Evolutionary conservation across 2,113 vertebrate species (phyloP), one percentile per base, ranked within the genome.

Genomic region (Dromaius novaehollandiae): DNA sequence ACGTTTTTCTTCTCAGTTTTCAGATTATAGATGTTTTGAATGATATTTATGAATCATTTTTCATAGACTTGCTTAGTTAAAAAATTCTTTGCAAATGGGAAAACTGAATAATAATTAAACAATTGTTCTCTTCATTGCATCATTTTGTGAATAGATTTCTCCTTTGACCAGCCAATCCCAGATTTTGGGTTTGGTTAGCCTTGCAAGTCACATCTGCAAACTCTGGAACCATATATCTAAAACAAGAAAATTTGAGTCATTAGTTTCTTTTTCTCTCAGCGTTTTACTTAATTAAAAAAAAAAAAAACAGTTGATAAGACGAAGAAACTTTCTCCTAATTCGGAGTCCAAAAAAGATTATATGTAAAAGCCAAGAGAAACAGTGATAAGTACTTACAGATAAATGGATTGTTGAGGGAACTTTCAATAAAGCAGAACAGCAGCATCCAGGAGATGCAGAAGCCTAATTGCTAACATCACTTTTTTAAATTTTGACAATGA

Each of bases 191-290:
- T 69, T 42, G 7, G 4, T 48, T 83, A 46, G 13, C 44, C 13
- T 90, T 51, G 8, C 30, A 89, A 40, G 12, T 74, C 16, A 22
- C 14, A 19, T 80, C 58, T 76, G 94, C 19, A 58, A 69, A 42
- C 6, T 69, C 34, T 13, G n/a, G 12, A 53, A 40, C 8, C 0
- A 0, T 51, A 25, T 1, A 0, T 71, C 17, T 64, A 46, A 55
- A 70, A 4, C 26, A 69, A 66, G 14, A 71, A 53, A 66, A 71
- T 10, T 3, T 19, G 25, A 55, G 4, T 60, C 70, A 30, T 30
- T 50, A 20, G 1, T 75, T 10, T 28, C 1, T 0, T 46, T 30
- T 36, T 69, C 26, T 74, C 13, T 86, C 20, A 53, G 0, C 42
- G 5, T 70, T 20, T 40, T 40, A 36, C 20, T 38, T 53, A 36